Conservation (phyloP, 2,797 vertebrate species). For the Gymnodraco acuticeps region DNA sequence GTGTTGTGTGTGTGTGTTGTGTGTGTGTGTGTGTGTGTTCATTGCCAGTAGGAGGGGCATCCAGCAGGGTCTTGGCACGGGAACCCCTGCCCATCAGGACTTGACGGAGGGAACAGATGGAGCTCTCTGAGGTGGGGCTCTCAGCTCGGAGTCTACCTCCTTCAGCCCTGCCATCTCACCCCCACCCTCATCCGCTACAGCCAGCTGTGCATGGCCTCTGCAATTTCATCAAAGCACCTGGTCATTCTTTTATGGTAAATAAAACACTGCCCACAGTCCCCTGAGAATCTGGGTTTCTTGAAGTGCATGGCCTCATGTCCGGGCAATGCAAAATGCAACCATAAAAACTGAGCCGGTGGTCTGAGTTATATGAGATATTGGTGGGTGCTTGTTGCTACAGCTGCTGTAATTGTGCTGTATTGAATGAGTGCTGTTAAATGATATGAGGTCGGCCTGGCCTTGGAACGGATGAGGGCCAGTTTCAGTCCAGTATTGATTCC, state of each 20-base stretch:
- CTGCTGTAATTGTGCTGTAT: slow-evolving; percentile 67
- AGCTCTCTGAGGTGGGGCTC: slow-evolving; percentile 73
- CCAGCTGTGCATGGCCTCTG: slow-evolving; percentile 71
- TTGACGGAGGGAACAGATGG: slow-evolving; percentile 81
- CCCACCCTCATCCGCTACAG: slow-evolving; percentile 43
- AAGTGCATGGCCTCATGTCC: slow-evolving; percentile 40
- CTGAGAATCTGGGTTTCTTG: slow-evolving; percentile 40
- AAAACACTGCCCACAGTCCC: slow-evolving; percentile 31
- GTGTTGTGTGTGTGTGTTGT: slow-evolving; percentile 13
- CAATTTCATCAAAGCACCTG: slow-evolving; percentile 77
- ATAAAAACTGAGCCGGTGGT: slow-evolving; percentile 58
- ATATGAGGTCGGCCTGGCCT: slow-evolving; percentile 52
- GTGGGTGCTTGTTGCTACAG: slow-evolving; percentile 38
- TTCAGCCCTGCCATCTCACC: slow-evolving; percentile 19
- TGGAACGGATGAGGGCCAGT: slow-evolving; percentile 39
- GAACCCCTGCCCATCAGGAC: slow-evolving; percentile 70
- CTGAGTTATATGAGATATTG: slow-evolving; percentile 53
- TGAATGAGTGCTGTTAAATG: slow-evolving; percentile 65
- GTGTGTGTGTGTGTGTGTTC: slow-evolving; percentile 20
- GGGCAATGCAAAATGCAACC: slow-evolving; percentile 44
- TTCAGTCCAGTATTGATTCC: slow-evolving; percentile 47
- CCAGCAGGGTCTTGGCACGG: slow-evolving; percentile 75
- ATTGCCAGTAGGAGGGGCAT: slow-evolving; percentile 44
- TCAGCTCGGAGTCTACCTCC: slow-evolving; percentile 51
- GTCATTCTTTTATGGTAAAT: slow-evolving; percentile 57